A percentile compares a stretch with the other conserved stretches of the same genome.
phyloP scores from a whole-genome alignment of 2,113 vertebrate species.

The Varanus komodoensis region DNA sequence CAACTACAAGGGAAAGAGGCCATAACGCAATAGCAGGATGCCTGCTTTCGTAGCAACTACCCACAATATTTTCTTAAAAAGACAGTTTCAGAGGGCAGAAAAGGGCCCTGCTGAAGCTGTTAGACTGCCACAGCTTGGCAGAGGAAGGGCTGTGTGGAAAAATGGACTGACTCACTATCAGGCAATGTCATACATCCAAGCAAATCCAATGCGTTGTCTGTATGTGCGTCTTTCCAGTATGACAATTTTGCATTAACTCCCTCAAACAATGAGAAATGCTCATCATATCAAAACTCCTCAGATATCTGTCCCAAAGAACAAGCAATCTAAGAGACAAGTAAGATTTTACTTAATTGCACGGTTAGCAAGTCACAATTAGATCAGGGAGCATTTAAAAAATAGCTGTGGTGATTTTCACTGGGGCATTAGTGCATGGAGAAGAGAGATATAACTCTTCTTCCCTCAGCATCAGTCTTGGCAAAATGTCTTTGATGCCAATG shows the following conservation, averaged over 20 bases:
- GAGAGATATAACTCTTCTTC: no score
- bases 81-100: neutral
- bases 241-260: no score
- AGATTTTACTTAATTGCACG: neutral
- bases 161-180: neutral
- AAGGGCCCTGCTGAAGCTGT: no score
- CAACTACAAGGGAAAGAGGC: neutral
- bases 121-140: neutral
- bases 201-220: neutral
- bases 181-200: neutral
- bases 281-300: neutral
- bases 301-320: neutral
- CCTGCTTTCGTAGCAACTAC: neutral
- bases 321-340: neutral
- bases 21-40: neutral
- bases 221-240: no score
- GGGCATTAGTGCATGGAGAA: no score
- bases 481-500: neutral
- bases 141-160: no score
- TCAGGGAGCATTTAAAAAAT: neutral
- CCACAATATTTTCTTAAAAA: neutral
- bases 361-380: neutral
- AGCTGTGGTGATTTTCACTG: no score
- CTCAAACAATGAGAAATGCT: neutral
- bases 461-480: no score